A percentile compares a stretch with the other conserved stretches of the same genome.
Evolutionary conservation across 2,888 invertebrate genomes (phyloP).

Genomic region (Aporophyla nigra): DNA sequence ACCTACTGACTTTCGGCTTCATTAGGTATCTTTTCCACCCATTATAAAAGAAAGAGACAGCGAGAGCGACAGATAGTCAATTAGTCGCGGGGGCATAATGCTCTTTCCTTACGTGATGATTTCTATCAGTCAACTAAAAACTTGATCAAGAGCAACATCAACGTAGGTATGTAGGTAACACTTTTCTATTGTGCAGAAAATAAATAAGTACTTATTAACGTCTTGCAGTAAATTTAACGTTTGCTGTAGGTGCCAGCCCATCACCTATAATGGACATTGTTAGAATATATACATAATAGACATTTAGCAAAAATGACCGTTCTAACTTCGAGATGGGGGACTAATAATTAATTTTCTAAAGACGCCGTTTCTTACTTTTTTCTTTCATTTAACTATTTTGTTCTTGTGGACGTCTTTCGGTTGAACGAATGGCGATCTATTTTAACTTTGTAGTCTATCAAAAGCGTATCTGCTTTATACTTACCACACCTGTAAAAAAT

Average conservation of each 20-base stretch:
- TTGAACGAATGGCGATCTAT: not conserved
- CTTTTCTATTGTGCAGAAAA: not conserved
- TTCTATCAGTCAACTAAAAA: not conserved
- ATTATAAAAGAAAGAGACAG: not conserved
- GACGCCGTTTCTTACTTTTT: too few species aligned
- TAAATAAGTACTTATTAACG: too few species aligned
- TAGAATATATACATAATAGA: too few species aligned
- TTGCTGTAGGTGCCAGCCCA: not conserved
- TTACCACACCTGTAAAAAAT: not conserved
- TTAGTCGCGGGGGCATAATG: not conserved
- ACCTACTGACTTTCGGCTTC: too few species aligned
- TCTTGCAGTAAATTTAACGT: too few species aligned
- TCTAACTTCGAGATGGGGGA: too few species aligned
- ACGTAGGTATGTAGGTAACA: too few species aligned
- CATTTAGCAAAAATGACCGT: too few species aligned
- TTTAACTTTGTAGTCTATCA: not conserved
- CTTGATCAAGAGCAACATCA: not conserved
- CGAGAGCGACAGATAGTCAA: not conserved
- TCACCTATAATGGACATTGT: too few species aligned
- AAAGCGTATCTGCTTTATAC: not conserved
- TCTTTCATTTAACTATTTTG: too few species aligned
- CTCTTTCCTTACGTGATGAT: not conserved
- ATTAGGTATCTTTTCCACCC: too few species aligned
- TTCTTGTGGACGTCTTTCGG: not conserved
- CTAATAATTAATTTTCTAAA: too few species aligned